Evolutionary conservation across 2,113 vertebrate species (phyloP).

Genomic region (Anoura caudifer): DNA sequence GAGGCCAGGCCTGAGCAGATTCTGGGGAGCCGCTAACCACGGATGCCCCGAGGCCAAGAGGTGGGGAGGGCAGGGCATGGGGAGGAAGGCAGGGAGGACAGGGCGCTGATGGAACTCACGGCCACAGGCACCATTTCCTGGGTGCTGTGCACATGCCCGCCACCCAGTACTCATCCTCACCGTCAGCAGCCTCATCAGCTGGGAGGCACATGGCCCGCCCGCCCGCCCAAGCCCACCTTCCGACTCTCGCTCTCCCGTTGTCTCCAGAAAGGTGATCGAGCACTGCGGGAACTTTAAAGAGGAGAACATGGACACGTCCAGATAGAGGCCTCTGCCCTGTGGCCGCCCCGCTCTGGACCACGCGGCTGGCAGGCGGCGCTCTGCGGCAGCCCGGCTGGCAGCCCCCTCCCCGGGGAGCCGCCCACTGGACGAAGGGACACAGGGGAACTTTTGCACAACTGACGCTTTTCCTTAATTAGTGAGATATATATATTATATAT

Average conservation of each 20-base stretch:
- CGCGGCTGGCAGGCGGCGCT: constrained; percentile 66
- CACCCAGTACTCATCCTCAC: fast-evolving
- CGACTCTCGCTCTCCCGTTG: constrained; percentile 60
- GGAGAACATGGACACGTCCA: constrained; percentile 96
- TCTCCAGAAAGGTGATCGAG: constrained; percentile 93
- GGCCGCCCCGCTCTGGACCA: constrained; percentile 55
- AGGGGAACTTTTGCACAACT: constrained; percentile 85
- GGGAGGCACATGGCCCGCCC: not conserved
- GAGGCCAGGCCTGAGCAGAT: not conserved
- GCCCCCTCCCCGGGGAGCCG: constrained; percentile 71
- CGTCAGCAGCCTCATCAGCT: not conserved
- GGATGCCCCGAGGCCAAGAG: not conserved
- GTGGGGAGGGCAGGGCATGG: too few species aligned
- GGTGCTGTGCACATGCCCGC: not conserved
- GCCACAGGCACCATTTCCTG: not conserved
- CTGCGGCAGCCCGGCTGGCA: constrained; percentile 71
- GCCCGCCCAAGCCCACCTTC: not conserved
- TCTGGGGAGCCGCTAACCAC: not conserved
- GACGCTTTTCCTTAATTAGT: constrained; percentile 83
- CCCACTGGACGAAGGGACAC: constrained; percentile 77
- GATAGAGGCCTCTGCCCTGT: constrained; percentile 82
- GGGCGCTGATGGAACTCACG: fast-evolving
- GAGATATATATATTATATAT: constrained; percentile 79
- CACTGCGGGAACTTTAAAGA: constrained; percentile 97
- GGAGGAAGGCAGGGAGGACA: too few species aligned